Evolutionary conservation across 1,140 invertebrate genomes (phyloP).

Genomic region (Neodiprion pinetum): DNA sequence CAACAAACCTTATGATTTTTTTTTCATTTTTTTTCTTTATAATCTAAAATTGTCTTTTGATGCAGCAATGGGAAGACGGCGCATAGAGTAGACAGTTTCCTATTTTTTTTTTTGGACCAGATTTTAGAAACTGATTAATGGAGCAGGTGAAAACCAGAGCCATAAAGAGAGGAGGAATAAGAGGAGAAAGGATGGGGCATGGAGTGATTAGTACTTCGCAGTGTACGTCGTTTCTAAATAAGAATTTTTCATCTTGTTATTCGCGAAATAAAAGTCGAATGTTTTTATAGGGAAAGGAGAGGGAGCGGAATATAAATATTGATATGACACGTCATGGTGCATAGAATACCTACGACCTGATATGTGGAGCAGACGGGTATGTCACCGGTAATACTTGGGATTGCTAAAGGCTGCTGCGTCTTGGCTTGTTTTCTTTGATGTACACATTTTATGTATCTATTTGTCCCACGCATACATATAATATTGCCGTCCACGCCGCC

Average conservation of each 20-base stretch:
- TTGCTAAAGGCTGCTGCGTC: slow-evolving; percentile 46
- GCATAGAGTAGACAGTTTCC: slow-evolving; percentile 45
- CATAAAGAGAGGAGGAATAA: no score
- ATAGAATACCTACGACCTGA: slow-evolving; percentile 55
- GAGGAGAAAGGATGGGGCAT: no score
- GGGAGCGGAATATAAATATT: slow-evolving; percentile 51
- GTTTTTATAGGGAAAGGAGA: neutral
- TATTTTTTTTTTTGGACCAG: slow-evolving; percentile 49
- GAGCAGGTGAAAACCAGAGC: no score
- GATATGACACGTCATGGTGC: slow-evolving; percentile 55
- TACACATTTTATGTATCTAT: neutral
- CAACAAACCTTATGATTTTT: slow-evolving; percentile 60
- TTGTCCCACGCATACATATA: no score
- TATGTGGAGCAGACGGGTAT: slow-evolving; percentile 51
- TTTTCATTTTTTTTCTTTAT: slow-evolving; percentile 14
- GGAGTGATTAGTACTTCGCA: no score
- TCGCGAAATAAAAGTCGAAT: neutral
- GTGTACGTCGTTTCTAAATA: neutral
- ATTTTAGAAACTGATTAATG: slow-evolving; percentile 25
- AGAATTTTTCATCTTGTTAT: neutral
- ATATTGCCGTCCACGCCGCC: no score
- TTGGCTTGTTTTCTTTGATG: slow-evolving; percentile 31
- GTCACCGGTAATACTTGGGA: slow-evolving; percentile 57
- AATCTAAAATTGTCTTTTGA: slow-evolving; percentile 51
- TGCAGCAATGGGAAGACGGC: slow-evolving; percentile 62